Conservation (phyloP, 2,888 invertebrate species). For the Lycophotia porphyrea region DNA sequence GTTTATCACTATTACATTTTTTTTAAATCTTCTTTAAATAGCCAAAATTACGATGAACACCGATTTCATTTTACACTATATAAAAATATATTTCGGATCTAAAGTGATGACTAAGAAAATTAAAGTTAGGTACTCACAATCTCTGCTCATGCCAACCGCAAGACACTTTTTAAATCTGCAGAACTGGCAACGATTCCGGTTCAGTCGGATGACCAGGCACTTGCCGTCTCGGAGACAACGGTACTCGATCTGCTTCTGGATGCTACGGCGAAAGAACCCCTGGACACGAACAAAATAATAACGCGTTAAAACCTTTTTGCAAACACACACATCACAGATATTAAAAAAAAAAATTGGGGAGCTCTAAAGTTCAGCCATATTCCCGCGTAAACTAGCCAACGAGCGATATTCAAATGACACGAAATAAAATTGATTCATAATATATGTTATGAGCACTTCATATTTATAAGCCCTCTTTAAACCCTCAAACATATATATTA, state of each 20-base stretch:
- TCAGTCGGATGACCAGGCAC: conserved; percentile 97
- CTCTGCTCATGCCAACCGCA: conserved; percentile 98
- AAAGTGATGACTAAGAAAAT: not conserved
- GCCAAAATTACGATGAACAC: not conserved
- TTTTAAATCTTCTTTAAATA: not conserved
- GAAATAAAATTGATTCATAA: not conserved
- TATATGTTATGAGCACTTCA: not conserved
- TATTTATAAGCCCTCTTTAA: not conserved
- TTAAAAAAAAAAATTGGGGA: not conserved
- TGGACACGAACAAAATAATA: conserved; percentile 78
- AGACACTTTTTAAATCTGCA: conserved; percentile 99
- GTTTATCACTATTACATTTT: no score
- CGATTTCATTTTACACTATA: not conserved
- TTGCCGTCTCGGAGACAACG: conserved; percentile 98
- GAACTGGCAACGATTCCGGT: conserved; percentile 98
- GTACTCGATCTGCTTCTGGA: conserved; percentile 99
- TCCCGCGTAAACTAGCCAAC: not conserved
- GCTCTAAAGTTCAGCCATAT: not conserved
- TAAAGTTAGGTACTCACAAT: conserved; percentile 94
- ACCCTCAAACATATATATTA: not conserved
- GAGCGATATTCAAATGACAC: no score
- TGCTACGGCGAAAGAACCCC: conserved; percentile 98
- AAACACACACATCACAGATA: not conserved
- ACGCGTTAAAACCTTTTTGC: not conserved
- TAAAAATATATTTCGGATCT: not conserved